phyloP scores from a whole-genome alignment of 2,797 vertebrate genomes.

The Anisognathus igniventris region DNA sequence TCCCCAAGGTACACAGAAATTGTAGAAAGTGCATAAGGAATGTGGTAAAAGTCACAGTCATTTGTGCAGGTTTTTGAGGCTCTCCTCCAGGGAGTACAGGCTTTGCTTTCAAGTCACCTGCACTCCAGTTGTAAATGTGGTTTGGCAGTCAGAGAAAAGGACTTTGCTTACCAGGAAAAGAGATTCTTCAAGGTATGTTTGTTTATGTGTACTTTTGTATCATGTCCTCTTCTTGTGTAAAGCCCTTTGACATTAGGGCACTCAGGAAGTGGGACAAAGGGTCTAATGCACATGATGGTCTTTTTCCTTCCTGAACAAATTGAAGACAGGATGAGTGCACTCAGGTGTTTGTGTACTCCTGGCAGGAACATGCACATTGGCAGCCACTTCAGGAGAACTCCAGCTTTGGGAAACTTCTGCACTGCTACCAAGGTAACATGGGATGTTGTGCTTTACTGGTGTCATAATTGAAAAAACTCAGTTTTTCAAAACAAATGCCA shows the following conservation, averaged over 20 bases:
- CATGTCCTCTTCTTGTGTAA: background rate
- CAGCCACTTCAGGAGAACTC: background rate
- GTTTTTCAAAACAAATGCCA: background rate
- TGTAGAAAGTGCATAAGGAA: background rate
- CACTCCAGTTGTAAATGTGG: background rate
- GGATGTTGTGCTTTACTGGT: background rate
- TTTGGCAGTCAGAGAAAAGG: background rate
- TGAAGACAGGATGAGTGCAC: background rate
- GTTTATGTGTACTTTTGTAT: background rate
- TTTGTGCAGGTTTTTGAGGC: background rate
- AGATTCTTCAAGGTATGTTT: background rate
- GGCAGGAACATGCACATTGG: background rate
- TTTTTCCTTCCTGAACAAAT: background rate
- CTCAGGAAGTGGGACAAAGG: background rate
- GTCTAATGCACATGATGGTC: background rate
- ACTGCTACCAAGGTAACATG: fast-evolving
- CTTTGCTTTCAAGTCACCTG: background rate
- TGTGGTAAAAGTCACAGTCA: background rate
- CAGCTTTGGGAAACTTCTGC: background rate
- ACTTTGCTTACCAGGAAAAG: conserved; percentile 11
- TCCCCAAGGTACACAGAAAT: background rate
- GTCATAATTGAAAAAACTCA: background rate
- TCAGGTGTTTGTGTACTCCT: background rate
- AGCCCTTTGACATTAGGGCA: background rate
- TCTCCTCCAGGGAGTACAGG: background rate